Evolutionary conservation across 2,888 invertebrate species (phyloP), one percentile per base, ranked within the genome.

Genomic region (Leptinotarsa peninsularis): DNA sequence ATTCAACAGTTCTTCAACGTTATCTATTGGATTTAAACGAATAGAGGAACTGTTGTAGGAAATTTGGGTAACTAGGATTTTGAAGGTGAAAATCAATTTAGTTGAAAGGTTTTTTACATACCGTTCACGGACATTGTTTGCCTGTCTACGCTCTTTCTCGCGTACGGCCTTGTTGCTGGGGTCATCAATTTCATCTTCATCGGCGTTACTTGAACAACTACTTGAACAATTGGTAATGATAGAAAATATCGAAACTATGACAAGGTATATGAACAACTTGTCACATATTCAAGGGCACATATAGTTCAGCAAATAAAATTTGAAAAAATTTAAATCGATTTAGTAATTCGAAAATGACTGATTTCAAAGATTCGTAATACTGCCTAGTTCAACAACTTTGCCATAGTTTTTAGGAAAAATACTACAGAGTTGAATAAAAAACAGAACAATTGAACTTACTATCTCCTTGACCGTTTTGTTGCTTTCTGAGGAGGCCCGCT

Each of bases 81-180:
- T 56, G 21, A 23, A 58, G 10, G 58, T 60, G 21, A 23, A 58
- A 49, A 43, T 43, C 68, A 54, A 69, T 73, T 76, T 78, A 72
- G 78, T 77, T 81, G 74, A 82, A 78, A 88, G 88, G 89, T 89
- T 88, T 87, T 88, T 89, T 90, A 91, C 91, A 90, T 91, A 97
- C 97, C 97, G 95, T 93, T 98, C 98, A 86, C 98, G 91, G 83
- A 98, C 97, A 92, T 98, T 98, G 93, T 98, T 98, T 87, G 98
- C 98, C 90, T 97, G 97, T 83, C 98, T 92, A 85, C 98, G 92
- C 91, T 98, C 96, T 90, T 95, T 94, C 91, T 98, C 98, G 88
- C 97, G 93, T 90, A 96, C 95, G 85, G 95, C 95, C 92, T 97
- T 97, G 86, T 94, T 93, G 90, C 94, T 94, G 70, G 96, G 96